Evolutionary conservation across 2,113 vertebrate species (phyloP).

Genomic region (Hyperopisus bebe): DNA sequence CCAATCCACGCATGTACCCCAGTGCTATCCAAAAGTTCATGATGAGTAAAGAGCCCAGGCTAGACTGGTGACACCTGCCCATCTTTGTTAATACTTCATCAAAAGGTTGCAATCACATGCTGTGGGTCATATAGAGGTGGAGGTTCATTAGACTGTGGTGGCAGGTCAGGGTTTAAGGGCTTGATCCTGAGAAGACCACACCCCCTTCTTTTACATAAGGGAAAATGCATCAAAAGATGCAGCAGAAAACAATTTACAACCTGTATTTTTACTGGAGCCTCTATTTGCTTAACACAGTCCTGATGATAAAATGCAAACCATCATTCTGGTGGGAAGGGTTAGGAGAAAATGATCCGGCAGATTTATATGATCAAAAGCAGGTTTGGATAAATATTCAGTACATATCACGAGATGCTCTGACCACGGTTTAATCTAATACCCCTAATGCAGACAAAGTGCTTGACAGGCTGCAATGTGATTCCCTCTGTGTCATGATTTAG

Average conservation of each 20-base stretch:
- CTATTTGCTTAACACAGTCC: background rate
- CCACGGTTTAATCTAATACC: background rate
- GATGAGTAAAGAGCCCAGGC: background rate
- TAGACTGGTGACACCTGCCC: background rate
- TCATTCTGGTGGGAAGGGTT: background rate
- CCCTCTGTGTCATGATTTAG: background rate
- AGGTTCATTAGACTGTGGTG: background rate
- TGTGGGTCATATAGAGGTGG: background rate
- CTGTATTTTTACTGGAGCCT: background rate
- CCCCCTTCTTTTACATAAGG: background rate
- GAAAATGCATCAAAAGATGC: background rate
- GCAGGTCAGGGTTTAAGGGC: background rate
- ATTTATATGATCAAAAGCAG: background rate
- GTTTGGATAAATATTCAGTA: conserved; percentile 1
- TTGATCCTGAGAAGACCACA: background rate
- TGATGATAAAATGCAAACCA: background rate
- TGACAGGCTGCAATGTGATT: background rate
- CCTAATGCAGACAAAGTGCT: background rate
- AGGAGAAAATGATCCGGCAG: background rate
- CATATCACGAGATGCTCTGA: background rate
- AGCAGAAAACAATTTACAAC: background rate
- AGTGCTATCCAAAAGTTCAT: background rate
- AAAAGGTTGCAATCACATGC: background rate
- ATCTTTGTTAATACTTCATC: background rate
- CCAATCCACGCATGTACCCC: background rate